phyloP scores from a whole-genome alignment of 2,888 invertebrate genomes.

The Drosophila meridionalis region DNA sequence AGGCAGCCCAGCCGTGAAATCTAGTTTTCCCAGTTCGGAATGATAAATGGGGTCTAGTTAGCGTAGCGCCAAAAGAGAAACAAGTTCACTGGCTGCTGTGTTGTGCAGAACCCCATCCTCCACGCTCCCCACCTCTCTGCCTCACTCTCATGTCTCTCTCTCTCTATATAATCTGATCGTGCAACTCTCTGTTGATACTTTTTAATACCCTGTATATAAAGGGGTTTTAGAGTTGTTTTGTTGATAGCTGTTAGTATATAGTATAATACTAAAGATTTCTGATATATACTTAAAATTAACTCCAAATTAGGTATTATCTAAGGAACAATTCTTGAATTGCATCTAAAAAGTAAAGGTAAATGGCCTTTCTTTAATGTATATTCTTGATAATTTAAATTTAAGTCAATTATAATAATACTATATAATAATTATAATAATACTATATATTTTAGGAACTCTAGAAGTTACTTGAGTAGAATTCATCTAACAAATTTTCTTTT shows the following conservation, averaged over 20 bases:
- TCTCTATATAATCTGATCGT: not conserved
- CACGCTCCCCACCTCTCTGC: not conserved
- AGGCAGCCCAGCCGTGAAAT: slow-evolving; percentile 46
- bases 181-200: slow-evolving; percentile 2
- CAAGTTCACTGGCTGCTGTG: slow-evolving; percentile 60
- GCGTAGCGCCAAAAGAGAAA: slow-evolving; percentile 76
- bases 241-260: too few species aligned
- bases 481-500: too few species aligned
- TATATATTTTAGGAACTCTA: too few species aligned
- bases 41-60: slow-evolving; percentile 77
- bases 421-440: too few species aligned
- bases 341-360: too few species aligned
- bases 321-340: not conserved
- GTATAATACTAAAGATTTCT: too few species aligned
- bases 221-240: not conserved
- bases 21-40: slow-evolving; percentile 73
- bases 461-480: too few species aligned
- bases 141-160: slow-evolving; percentile 6
- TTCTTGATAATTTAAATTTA: too few species aligned
- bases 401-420: too few species aligned
- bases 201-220: slow-evolving; percentile 3
- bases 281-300: not conserved
- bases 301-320: not conserved
- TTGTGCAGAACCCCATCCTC: slow-evolving; percentile 1
- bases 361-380: too few species aligned